Evolutionary conservation across 2,888 invertebrate genomes (phyloP), one percentile per base, ranked within the genome.

Genomic region (Gandaritis pyraliata): DNA sequence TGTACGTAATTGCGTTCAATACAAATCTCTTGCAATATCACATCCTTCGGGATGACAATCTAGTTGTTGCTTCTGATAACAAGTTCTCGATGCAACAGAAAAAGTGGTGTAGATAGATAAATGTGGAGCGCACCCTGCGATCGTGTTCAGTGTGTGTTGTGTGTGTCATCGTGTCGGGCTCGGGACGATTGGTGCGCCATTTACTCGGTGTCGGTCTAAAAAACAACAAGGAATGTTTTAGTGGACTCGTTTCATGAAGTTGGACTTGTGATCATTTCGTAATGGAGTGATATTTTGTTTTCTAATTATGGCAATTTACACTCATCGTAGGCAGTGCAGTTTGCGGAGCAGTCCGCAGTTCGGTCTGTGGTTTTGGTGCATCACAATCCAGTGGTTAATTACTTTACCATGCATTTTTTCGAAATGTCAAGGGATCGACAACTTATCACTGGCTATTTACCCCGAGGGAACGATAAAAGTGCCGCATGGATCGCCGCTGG

Each of bases 381-480:
- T 85, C 69, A 66, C 85, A 69, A 69, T 88, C 59, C 79, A 84
- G 78, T 85, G 81, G 75, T 79, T 87, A 49, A 71, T 86, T 65
- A 81, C 82, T 77, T 81, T 89, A 68, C 87, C 87, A 57, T 85
- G 85, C 67, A 82, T 85, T 74, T 81, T 82, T 71, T 83, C 87
- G 48, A 79, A 71, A 66, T 89, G 88, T 75, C 81, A 80, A 48
- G 83, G 77, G 50, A 77, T 82, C 47, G 69, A 75, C 13, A 74
- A 83, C 61, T 76, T 85, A 38, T 79, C 87, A 13, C 80, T 89
- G n/a, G 72, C 80, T 13, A 86, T 93, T 18, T 78, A 87, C 58
- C 95, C 95, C 15, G 82, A 80, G 60, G 94, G 94, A 57, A 93
- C 93, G 73, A 93, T 94, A 61, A 80, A 87, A 56, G 80, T 96